Conservation (phyloP, 2,113 vertebrate species). For the Tetraodon nigroviridis region DNA sequence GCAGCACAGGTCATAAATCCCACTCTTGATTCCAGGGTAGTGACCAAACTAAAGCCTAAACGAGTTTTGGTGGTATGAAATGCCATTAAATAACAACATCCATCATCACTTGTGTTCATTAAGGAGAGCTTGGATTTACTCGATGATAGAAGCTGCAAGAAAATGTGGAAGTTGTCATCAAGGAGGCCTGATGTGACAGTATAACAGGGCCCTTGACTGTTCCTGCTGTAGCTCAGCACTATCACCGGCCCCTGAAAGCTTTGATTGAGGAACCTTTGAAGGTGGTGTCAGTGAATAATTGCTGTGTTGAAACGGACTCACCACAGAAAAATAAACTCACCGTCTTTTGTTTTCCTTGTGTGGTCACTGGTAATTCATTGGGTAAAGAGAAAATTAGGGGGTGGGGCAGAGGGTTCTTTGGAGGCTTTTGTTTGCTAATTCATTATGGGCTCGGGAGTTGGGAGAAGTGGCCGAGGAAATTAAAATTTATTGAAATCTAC, state of each 20-base stretch:
- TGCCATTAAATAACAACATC: too few species aligned
- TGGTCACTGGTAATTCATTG: constrained; percentile 67
- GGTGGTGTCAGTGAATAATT: constrained; percentile 66
- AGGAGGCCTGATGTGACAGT: constrained; percentile 6
- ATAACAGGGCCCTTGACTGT: constrained; percentile 29
- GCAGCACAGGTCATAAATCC: neutral
- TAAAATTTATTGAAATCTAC: constrained; percentile 73
- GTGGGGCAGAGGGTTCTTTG: constrained; percentile 39
- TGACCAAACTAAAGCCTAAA: too few species aligned
- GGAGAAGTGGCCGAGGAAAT: constrained; percentile 68
- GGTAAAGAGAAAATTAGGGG: constrained; percentile 51
- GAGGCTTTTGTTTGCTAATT: constrained; percentile 72
- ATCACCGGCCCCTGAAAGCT: constrained; percentile 40
- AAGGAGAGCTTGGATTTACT: too few species aligned
- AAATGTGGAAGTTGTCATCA: too few species aligned
- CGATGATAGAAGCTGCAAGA: too few species aligned
- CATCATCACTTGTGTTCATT: too few species aligned
- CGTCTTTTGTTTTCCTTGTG: constrained; percentile 71
- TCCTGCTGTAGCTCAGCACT: constrained; percentile 22
- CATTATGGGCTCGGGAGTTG: constrained; percentile 57
- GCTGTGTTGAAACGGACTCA: constrained; percentile 58
- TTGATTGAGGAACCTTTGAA: constrained; percentile 64
- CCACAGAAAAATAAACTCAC: constrained; percentile 70
- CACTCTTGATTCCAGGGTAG: too few species aligned
- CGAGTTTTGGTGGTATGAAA: too few species aligned